These are phyloP conservation scores for Hydrotaea diabolus DNA, from an alignment of 2,888 invertebrate species.

Conservation along the genomic window DNA sequence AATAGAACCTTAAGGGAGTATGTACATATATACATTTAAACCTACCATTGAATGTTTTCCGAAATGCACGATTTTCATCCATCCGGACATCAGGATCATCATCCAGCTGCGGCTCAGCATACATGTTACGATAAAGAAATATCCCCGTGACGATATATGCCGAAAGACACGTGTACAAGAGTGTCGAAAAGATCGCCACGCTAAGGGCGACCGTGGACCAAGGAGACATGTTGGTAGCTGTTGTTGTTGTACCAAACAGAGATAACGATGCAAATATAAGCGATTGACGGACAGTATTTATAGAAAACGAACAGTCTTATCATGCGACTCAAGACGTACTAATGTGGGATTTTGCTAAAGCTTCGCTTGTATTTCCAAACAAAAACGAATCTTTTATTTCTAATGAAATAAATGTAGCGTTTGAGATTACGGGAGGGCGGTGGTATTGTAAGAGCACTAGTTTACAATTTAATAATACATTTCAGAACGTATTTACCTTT, in stretches of 20 bases:
- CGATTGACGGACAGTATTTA: neutral
- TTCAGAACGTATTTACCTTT: too few relatives aligned
- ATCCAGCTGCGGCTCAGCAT: neutral
- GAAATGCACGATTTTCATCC: neutral
- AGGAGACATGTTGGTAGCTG: neutral
- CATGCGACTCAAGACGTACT: neutral
- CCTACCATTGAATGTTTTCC: neutral
- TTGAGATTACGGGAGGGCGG: too few relatives aligned
- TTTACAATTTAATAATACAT: too few relatives aligned
- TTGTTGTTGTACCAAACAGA: neutral
- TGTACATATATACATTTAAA: neutral
- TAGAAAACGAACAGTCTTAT: conserved; percentile 6
- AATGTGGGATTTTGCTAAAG: neutral
- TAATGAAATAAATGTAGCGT: too few relatives aligned
- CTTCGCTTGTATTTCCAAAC: neutral
- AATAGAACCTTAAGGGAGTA: too few relatives aligned
- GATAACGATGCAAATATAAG: neutral
- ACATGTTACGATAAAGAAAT: neutral
- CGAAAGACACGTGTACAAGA: neutral
- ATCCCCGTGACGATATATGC: neutral
- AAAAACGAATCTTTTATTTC: too few relatives aligned
- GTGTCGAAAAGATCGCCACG: neutral
- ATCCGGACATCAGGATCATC: conserved; percentile 1
- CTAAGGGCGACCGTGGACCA: neutral
- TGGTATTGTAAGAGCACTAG: too few relatives aligned